phyloP scores from a whole-genome alignment of 2,113 vertebrate genomes.

The Leptosomus discolor region DNA sequence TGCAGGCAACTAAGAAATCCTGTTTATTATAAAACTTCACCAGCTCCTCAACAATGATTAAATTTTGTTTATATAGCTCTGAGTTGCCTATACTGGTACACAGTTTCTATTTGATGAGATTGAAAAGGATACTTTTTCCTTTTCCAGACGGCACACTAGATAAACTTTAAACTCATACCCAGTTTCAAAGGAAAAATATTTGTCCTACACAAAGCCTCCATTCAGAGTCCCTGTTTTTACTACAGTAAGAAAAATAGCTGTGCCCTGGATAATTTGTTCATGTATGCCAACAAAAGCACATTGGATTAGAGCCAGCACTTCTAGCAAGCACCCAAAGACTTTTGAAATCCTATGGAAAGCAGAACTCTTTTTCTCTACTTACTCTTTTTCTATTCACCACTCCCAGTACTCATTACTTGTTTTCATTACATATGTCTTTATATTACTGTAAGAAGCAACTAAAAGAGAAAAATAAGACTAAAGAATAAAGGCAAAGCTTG shows the following conservation, averaged over 20 bases:
- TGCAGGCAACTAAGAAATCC: neutral
- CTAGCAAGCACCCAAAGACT: conserved; percentile 15
- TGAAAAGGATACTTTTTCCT: neutral
- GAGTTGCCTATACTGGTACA: neutral
- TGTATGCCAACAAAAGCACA: conserved; percentile 52
- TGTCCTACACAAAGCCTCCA: conserved; percentile 48
- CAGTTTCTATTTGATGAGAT: neutral
- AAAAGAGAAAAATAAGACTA: neutral
- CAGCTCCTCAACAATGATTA: neutral
- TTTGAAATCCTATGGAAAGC: conserved; percentile 9
- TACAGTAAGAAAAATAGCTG: conserved; percentile 57
- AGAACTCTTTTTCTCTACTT: neutral
- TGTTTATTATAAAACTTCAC: neutral
- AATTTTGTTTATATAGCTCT: neutral
- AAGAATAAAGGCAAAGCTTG: neutral
- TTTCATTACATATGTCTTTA: neutral
- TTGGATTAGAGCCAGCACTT: conserved; percentile 42
- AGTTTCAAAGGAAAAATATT: conserved; percentile 47
- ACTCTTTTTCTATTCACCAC: neutral
- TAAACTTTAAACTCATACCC: neutral
- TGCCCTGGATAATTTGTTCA: conserved; percentile 47
- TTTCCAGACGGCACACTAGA: neutral
- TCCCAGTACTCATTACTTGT: neutral
- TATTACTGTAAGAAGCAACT: neutral
- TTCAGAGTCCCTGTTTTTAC: conserved; percentile 53